A percentile compares a stretch with the other conserved stretches of the same genome.
Conservation (phyloP, 1,140 invertebrate species). For the Prorops nasuta region DNA sequence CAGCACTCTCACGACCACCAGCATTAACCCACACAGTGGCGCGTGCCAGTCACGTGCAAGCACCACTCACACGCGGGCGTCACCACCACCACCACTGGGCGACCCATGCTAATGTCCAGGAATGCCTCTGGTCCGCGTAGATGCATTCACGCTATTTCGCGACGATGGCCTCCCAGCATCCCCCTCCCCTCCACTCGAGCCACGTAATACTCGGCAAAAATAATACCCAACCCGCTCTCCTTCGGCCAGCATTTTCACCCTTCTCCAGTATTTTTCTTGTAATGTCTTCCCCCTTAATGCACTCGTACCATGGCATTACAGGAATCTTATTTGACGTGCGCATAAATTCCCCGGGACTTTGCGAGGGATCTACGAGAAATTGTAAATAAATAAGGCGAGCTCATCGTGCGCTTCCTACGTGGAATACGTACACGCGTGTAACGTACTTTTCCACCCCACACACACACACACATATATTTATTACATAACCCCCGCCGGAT, state of each 20-base stretch:
- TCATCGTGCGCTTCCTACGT: too few relatives aligned
- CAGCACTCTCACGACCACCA: constrained; percentile 31
- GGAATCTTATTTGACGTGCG: too few relatives aligned
- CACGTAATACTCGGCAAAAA: background rate
- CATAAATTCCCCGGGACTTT: too few relatives aligned
- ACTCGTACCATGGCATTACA: too few relatives aligned
- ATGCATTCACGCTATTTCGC: constrained; percentile 33
- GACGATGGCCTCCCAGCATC: background rate
- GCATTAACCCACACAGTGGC: constrained; percentile 45
- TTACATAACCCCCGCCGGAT: too few relatives aligned
- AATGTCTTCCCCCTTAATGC: too few relatives aligned
- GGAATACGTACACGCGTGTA: too few relatives aligned
- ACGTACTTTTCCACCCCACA: too few relatives aligned
- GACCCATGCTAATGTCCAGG: constrained; percentile 30
- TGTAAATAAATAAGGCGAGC: too few relatives aligned
- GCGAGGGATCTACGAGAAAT: too few relatives aligned
- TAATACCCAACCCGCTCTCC: background rate
- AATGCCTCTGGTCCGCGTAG: constrained; percentile 9
- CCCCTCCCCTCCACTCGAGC: constrained; percentile 12
- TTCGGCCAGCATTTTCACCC: background rate
- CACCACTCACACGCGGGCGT: too few relatives aligned
- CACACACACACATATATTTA: too few relatives aligned
- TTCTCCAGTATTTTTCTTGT: background rate
- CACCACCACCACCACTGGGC: background rate
- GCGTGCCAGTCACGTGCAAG: constrained; percentile 1